Evolutionary conservation across 1,140 invertebrate genomes (phyloP), one percentile per base, ranked within the genome.

Genomic region (Drosophila pseudoobscura): DNA sequence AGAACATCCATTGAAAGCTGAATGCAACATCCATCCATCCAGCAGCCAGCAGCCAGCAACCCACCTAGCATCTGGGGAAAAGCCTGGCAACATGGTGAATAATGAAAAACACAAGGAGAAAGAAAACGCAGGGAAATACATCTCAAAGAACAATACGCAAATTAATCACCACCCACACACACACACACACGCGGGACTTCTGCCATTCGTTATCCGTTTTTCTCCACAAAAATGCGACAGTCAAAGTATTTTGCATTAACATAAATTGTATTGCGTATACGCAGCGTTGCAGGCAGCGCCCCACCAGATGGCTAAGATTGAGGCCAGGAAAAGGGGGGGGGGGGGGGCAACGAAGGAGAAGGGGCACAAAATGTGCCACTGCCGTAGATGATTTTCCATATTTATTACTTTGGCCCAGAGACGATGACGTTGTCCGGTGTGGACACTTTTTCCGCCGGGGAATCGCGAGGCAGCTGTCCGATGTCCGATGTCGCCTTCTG

Each of bases 231-330:
- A 83, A 87, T 87, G 83, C 78, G 83, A 88, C 83, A 88, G 63
- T 78, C 79, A 43, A 76, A 75, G 66, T 31, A 53, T 64, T 72
- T 66, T 71, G 75, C 78, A 83, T 85, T 82, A 80, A 71, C 64
- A 87, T 88, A 78, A 75, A 85, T 78, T 87, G 82, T 47, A 87
- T 88, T 85, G 69, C 82, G 83, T 85, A 85, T 87, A 85, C 82
- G 82, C 75, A 82, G 47, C 62, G 78, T 63, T 85, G 80, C 78
- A 75, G 52, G 45, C 17, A 26, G 24, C 24, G 41, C 41, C 60
- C 39, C 44, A 57, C 41, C 75, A 75, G 65, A 68, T 64, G 61
- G 29, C 29, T 8, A 41, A 17, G 35, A 26, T 35, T 35, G 31
- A 11, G 31, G 31, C 31, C 9, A 11, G 9, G 3, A 11, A 35